Evolutionary conservation across 2,113 vertebrate species (phyloP).

Genomic region (Hucho hucho): DNA sequence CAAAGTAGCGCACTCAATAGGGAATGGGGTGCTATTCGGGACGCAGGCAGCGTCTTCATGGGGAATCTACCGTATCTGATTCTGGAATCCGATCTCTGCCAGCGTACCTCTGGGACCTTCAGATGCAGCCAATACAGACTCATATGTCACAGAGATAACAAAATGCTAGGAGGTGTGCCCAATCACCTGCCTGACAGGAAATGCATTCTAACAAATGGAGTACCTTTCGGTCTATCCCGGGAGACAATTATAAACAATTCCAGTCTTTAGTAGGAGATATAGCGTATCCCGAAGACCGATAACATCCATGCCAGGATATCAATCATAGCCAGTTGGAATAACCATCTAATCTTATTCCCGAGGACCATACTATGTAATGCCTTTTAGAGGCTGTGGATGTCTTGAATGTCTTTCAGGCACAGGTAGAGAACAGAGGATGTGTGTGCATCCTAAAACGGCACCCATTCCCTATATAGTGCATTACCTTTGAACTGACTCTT

Average conservation of each 20-base stretch:
- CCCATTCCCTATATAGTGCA: no score
- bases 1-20: no score
- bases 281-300: conserved; percentile 17
- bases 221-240: conserved; percentile 26
- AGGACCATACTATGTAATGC: conserved; percentile 6
- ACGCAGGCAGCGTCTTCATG: not conserved
- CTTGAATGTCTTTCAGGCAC: no score
- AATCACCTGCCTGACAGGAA: conserved; percentile 37
- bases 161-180: conserved; percentile 35
- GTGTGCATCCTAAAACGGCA: not conserved
- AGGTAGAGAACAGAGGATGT: not conserved
- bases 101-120: conserved; percentile 39
- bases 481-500: no score
- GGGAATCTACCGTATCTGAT: not conserved
- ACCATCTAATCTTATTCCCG: conserved; percentile 14
- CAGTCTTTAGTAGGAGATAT: conserved; percentile 44
- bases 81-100: conserved; percentile 35
- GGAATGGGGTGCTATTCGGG: no score
- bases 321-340: conserved; percentile 29
- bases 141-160: conserved; percentile 56
- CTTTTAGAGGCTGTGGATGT: no score
- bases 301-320: conserved; percentile 30
- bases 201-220: conserved; percentile 45
- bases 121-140: conserved; percentile 15
- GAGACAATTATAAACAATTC: conserved; percentile 47